phyloP scores from a whole-genome alignment of 1,140 invertebrate genomes.

The Brachionus calyciflorus region DNA sequence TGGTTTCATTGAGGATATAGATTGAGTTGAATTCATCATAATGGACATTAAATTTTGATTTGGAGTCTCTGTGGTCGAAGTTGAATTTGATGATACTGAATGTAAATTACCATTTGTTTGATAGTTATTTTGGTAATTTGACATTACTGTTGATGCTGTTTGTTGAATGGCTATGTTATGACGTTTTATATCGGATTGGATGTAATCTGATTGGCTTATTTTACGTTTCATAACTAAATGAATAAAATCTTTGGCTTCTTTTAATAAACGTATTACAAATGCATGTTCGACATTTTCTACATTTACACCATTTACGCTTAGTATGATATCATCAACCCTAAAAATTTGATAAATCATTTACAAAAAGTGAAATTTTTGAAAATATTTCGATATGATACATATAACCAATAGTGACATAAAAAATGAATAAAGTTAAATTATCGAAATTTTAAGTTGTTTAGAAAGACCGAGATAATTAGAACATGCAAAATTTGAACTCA shows the following conservation, averaged over 20 bases:
- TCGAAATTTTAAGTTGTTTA: too few species aligned
- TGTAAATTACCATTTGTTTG: not conserved
- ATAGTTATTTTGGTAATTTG: constrained; percentile 9
- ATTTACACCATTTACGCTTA: constrained; percentile 90
- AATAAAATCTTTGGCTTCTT: constrained; percentile 57
- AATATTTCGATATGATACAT: too few species aligned
- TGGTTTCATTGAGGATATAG: constrained; percentile 57
- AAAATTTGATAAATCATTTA: not conserved
- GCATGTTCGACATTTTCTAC: constrained; percentile 91
- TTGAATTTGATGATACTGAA: constrained; percentile 51
- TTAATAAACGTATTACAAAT: constrained; percentile 66
- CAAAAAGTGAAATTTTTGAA: not conserved
- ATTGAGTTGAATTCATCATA: constrained; percentile 65
- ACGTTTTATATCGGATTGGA: not conserved
- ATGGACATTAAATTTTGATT: constrained; percentile 67
- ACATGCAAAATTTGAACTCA: too few species aligned
- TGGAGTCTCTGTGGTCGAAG: constrained; percentile 72
- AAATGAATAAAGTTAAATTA: too few species aligned
- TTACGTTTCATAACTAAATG: constrained; percentile 52
- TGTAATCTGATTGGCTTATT: not conserved
- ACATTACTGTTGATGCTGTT: constrained; percentile 10
- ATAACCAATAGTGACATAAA: too few species aligned
- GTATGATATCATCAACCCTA: constrained; percentile 86
- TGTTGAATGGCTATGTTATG: constrained; percentile 40
- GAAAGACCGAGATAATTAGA: too few species aligned